These are phyloP conservation scores for Eupithecia dodoneata DNA, from an alignment of 2,888 invertebrate species.

Conservation along the genomic window DNA sequence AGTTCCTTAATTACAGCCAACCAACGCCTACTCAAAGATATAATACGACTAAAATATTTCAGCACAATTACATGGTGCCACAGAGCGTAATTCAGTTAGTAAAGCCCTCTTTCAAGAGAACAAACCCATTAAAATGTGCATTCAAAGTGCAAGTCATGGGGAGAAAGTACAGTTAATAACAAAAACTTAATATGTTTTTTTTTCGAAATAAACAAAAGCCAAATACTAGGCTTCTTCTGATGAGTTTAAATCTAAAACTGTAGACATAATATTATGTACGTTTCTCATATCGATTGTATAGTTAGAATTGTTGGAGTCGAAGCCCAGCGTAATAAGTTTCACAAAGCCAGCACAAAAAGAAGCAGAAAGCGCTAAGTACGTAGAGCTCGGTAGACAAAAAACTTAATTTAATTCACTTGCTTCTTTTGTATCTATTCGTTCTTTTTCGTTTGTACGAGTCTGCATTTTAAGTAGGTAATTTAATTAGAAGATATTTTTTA, in stretches of 20 bases:
- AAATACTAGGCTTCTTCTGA: not conserved
- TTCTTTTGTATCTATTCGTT: not conserved
- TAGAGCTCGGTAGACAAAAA: not conserved
- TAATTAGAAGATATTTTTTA: not conserved
- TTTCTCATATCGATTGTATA: not conserved
- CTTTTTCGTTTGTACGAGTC: not conserved
- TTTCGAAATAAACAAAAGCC: not conserved
- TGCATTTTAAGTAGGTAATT: slow-evolving; percentile 1
- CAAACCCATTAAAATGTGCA: slow-evolving; percentile 77
- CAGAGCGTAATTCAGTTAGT: slow-evolving; percentile 40
- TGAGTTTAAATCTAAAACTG: not conserved
- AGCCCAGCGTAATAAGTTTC: slow-evolving; percentile 5
- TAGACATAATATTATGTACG: not conserved
- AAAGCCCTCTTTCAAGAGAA: slow-evolving; percentile 55
- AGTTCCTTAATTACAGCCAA: slow-evolving; percentile 32
- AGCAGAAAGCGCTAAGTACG: not conserved
- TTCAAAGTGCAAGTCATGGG: slow-evolving; percentile 79
- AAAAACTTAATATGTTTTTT: slow-evolving; percentile 5
- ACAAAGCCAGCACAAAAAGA: slow-evolving; percentile 8
- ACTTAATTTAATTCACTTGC: not conserved
- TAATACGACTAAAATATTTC: slow-evolving; percentile 54
- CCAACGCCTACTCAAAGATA: slow-evolving; percentile 19
- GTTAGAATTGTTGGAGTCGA: not conserved
- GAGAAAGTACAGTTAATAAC: slow-evolving; percentile 38
- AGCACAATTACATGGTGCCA: slow-evolving; percentile 55